Base-by-base conservation (phyloP, 1,140 invertebrate genomes). In the Bicyclus anynana region DNA sequence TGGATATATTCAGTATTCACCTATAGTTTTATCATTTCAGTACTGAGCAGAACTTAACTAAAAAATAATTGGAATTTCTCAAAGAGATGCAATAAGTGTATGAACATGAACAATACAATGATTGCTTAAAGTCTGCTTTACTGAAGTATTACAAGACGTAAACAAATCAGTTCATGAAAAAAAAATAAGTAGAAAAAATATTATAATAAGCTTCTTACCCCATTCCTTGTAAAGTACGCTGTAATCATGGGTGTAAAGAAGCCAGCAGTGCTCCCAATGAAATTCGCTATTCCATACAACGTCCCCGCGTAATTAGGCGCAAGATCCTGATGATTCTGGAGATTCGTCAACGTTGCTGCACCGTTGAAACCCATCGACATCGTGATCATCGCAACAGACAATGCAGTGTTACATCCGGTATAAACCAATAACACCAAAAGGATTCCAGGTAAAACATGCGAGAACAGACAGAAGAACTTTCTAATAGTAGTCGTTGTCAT, bases 271-370 rank as follows among this genome's bases (percentile, higher is more conserved):
- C 93, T 93, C 1, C 93, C 94, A 18, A 95, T 89, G 4, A 92
- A 93, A 60, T 94, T 95, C 44, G 94, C 93, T 20, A 94, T 92
- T 7, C 94, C 94, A 51, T 94, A 94, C 16, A 95, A 67, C 0
- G 93, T 93, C 12, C 93, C 94, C 9, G 95, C 95, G 85, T 91
- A 95, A 80, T 95, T 96, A 0, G 89, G 89, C 0, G 95, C 94
- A 47, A 97, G 83, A 85, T 96, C 95, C 77, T 97, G 93, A 52
- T 95, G 94, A 78, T 97, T 97, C 66, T 94, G 93, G 68, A 95
- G 89, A 84, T 92, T 97, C 0, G 95, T 96, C 38, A 95, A 91
- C 14, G 94, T 95, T 0, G 94, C 94, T 14, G 96, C 95, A 0
- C 96, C 96, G 59, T 96, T 96, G 1, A 95, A 91, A 0, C 94